A percentile compares a stretch with the other conserved stretches of the same genome.
Evolutionary conservation across 2,113 vertebrate species (phyloP).

Genomic region (rabbit (Oryctolagus cuniculus)): DNA sequence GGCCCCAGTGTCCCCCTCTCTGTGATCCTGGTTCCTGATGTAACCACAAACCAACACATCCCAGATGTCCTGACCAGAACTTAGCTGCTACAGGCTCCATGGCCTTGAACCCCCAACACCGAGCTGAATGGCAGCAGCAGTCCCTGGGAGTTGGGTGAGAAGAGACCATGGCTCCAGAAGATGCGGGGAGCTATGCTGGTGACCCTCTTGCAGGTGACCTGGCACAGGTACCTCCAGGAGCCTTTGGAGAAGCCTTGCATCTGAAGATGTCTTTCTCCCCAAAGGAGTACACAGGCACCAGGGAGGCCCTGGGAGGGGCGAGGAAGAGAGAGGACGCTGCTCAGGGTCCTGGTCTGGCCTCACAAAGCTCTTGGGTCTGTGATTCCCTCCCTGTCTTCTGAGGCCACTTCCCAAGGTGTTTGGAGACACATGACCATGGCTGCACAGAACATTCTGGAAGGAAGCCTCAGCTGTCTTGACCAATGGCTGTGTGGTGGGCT

Average conservation of each 20-base stretch:
- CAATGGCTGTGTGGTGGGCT: neutral
- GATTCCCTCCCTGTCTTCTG: no score
- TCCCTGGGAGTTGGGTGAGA: slow-evolving; percentile 70
- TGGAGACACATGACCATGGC: neutral
- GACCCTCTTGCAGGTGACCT: slow-evolving; percentile 88
- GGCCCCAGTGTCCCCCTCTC: no score
- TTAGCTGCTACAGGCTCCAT: no score
- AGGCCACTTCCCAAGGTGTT: neutral
- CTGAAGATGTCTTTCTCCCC: slow-evolving; percentile 92
- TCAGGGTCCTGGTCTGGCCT: no score
- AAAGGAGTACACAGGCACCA: slow-evolving; percentile 91
- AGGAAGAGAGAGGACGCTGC: neutral
- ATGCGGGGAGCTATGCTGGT: slow-evolving; percentile 89
- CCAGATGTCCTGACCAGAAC: no score
- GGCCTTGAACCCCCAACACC: no score
- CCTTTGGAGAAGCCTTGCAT: slow-evolving; percentile 84
- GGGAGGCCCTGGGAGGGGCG: slow-evolving; percentile 86
- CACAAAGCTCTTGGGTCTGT: rapidly evolving
- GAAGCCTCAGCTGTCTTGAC: neutral
- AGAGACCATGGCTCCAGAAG: slow-evolving; percentile 86
- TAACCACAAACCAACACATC: no score
- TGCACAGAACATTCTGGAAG: neutral
- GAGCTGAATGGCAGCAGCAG: slow-evolving; percentile 81
- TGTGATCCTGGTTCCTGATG: no score
- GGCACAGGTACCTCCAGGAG: slow-evolving; percentile 84